Conservation (phyloP, 1,140 invertebrate species). For the Panagrolaimus sp. region DNA sequence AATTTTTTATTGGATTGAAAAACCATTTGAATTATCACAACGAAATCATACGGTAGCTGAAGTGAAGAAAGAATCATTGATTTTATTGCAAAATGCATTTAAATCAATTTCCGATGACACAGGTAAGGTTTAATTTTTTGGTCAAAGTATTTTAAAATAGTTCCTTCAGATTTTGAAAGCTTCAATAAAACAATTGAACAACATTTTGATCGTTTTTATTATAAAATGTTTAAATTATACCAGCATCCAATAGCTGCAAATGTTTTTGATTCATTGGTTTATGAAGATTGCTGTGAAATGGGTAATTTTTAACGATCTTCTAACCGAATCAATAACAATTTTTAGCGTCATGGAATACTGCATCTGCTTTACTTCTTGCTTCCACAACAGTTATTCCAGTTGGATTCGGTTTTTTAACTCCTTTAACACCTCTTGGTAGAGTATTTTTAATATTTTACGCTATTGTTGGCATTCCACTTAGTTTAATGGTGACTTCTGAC, state of each 20-base stretch:
- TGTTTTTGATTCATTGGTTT: slow-evolving; percentile 3
- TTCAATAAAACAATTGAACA: not conserved
- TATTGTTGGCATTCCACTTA: slow-evolving; percentile 24
- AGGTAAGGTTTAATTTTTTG: not conserved
- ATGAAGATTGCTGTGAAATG: not conserved
- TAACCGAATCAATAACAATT: not conserved
- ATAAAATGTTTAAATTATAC: slow-evolving; percentile 1
- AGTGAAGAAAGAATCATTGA: not conserved
- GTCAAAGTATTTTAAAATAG: not conserved
- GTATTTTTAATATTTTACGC: slow-evolving; percentile 21
- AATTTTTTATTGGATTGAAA: slow-evolving; percentile 8
- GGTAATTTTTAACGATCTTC: not conserved
- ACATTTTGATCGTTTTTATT: not conserved
- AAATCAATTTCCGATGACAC: too few relatives aligned
- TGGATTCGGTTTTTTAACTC: slow-evolving; percentile 24
- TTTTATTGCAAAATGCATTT: not conserved
- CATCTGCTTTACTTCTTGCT: slow-evolving; percentile 17
- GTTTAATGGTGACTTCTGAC: slow-evolving; percentile 23
- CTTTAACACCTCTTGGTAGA: slow-evolving; percentile 13
- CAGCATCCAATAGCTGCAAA: not conserved
- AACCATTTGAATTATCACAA: slow-evolving; percentile 1
- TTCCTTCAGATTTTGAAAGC: not conserved
- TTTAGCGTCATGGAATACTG: slow-evolving; percentile 20
- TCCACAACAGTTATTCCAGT: slow-evolving; percentile 26
- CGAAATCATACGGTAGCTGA: not conserved